Evolutionary conservation across 1,140 invertebrate species (phyloP), one percentile per base, ranked within the genome.

Genomic region (Euura saliciscinereae): DNA sequence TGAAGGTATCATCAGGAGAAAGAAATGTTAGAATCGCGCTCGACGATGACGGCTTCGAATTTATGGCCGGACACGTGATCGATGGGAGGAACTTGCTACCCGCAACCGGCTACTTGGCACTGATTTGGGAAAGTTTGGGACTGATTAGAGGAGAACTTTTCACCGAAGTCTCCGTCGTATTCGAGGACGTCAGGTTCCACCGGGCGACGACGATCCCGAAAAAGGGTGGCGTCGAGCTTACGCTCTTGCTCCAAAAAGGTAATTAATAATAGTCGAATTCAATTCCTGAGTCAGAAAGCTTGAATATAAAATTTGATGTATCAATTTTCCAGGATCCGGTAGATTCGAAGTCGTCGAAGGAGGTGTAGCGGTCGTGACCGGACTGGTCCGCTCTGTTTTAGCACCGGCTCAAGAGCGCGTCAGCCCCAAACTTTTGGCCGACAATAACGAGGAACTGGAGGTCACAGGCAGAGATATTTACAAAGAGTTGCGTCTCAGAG

Each of bases 91-190:
- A 59, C 64, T 66, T 76, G n/a, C 72, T 77, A 46, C 76, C 74
- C 7, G 74, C 72, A 5, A 77, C 72, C 43, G 76, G 95, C n/a
- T 97, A 93, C 80, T 80, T 93, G 77, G 87, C 92, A 3, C 86
- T 97, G 43, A 95, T 94, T 0, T 97, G 96, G 96, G 93, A 94
- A 82, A 93, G 94, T 5, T 86, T 97, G 44, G 93, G 92, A 28
- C 90, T 93, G 82, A 90, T 94, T 86, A 90, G 91, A 82, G 91
- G 92, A 71, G 86, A 90, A 44, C 85, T 87, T 3, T 92, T 89
- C 79, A 90, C 92, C 69, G 90, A 95, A 79, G 88, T 94, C 43
- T 90, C 93, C 0, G 92, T 97, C 0, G 89, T 93, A n/a, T 95
- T 97, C 85, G 93, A 96, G 82, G 92, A 97, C 86, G 91, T 97